These are phyloP conservation scores for Allacma fusca DNA, from an alignment of 2,888 invertebrate species.

Conservation along the genomic window DNA sequence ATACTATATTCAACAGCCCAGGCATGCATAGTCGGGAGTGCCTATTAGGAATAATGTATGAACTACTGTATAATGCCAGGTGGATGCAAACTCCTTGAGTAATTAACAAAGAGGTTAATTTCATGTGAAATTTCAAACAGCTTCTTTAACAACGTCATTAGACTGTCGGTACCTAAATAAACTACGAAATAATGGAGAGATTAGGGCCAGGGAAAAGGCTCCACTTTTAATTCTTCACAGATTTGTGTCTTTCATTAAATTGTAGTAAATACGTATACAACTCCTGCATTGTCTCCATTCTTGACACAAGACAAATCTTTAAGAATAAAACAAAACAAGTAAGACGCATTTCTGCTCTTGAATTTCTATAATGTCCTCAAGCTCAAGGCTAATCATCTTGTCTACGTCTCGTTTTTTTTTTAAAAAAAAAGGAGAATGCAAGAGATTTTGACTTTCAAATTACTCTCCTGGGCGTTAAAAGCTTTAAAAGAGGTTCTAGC, in stretches of 20 bases:
- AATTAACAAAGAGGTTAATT: constrained; percentile 5
- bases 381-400: constrained; percentile 9
- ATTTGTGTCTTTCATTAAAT: no score
- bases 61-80: no score
- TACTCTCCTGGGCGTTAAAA: not conserved
- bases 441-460: not conserved
- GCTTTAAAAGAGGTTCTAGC: no score
- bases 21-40: no score
- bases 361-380: not conserved
- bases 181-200: not conserved
- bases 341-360: not conserved
- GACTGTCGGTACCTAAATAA: not conserved
- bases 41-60: no score
- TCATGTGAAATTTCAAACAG: not conserved
- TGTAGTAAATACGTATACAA: no score
- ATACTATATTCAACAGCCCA: no score
- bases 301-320: no score
- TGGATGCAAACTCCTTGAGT: no score
- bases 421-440: not conserved
- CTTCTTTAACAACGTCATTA: not conserved
- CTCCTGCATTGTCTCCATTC: no score
- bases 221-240: no score
- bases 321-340: not conserved
- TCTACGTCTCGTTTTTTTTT: not conserved
- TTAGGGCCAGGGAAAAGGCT: not conserved